A percentile compares a stretch with the other conserved stretches of the same genome.
phyloP scores from a whole-genome alignment of 2,113 vertebrate genomes.

The Petroica traversi region DNA sequence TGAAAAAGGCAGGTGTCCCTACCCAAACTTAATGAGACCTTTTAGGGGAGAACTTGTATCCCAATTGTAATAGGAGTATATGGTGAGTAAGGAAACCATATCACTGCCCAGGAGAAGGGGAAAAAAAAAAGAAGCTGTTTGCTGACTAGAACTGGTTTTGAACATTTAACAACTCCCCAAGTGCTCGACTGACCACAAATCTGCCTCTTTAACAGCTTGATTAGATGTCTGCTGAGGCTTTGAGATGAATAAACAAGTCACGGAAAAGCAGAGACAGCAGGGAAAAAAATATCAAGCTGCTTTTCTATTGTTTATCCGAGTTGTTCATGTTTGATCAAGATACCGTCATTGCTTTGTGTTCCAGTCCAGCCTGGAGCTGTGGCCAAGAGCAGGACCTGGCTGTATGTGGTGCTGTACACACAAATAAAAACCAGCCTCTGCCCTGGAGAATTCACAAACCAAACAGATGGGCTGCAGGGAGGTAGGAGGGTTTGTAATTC shows the following conservation, averaged over 20 bases:
- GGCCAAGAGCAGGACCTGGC: slow-evolving; percentile 52
- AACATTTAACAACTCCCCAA: slow-evolving; percentile 14
- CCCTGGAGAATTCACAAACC: slow-evolving; percentile 28
- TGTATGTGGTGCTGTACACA: slow-evolving; percentile 28
- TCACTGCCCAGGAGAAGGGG: not conserved
- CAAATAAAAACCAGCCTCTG: slow-evolving; percentile 38
- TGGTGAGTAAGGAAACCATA: not conserved
- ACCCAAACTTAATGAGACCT: not conserved
- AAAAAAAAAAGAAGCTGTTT: not conserved
- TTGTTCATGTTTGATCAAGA: slow-evolving; percentile 39
- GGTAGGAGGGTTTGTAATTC: not conserved
- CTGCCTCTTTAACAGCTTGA: slow-evolving; percentile 54
- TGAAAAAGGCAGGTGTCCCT: slow-evolving; percentile 27
- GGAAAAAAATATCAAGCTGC: slow-evolving; percentile 27
- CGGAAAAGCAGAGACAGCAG: slow-evolving; percentile 14
- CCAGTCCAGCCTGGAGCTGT: not conserved
- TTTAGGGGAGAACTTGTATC: not conserved
- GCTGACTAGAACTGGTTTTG: not conserved
- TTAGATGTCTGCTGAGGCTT: slow-evolving; percentile 48
- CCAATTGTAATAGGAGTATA: not conserved
- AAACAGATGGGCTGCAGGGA: not conserved
- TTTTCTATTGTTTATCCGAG: slow-evolving; percentile 32
- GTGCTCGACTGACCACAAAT: slow-evolving; percentile 15
- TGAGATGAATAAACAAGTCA: slow-evolving; percentile 51
- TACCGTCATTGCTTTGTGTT: slow-evolving; percentile 47